Evolutionary conservation across 2,797 vertebrate species (phyloP), one percentile per base, ranked within the genome.

Genomic region (Etheostoma nigrum): DNA sequence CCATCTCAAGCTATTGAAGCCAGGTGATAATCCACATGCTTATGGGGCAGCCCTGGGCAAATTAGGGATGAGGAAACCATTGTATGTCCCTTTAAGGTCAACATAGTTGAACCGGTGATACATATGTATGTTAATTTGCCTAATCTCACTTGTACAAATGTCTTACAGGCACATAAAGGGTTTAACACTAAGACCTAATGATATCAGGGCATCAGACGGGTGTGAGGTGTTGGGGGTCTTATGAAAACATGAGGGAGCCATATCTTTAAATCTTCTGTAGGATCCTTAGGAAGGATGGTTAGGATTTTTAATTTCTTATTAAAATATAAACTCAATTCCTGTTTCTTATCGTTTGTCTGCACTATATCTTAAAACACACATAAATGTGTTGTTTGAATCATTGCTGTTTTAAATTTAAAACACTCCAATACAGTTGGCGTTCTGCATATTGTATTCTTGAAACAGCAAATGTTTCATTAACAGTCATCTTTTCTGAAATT

Each of bases 111-210:
- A 93, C 90, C 62, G 67, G 86, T 85, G 90, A 93, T 95, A 95
- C 92, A 94, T 93, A 94, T 94, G 91, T 92, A 95, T 94, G 92
- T 92, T 94, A 91, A 95, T 95, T 93, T 93, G 85, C 91, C 91
- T 94, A 95, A 95, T 94, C 94, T 95, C 86, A 88, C 91, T 80
- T 89, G 88, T 90, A 95, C 92, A 94, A 94, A 94, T 94, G 94
- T 94, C 93, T 94, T 92, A 93, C 92, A 94, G 94, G 91, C 94
- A 93, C 88, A 91, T 93, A 92, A 93, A 92, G 93, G 93, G 88
- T 92, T 94, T 93, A 94, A 93, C 91, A 91, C 90, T 88, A 80
- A 88, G 65, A 93, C 85, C 93, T 91, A 94, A 94, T 93, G 84
- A 91, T 94, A 95, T 95, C 92, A 90, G 92, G 90, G 88, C 89